phyloP scores from a whole-genome alignment of 2,797 vertebrate species.

The Lutjanus argentimaculatus region DNA sequence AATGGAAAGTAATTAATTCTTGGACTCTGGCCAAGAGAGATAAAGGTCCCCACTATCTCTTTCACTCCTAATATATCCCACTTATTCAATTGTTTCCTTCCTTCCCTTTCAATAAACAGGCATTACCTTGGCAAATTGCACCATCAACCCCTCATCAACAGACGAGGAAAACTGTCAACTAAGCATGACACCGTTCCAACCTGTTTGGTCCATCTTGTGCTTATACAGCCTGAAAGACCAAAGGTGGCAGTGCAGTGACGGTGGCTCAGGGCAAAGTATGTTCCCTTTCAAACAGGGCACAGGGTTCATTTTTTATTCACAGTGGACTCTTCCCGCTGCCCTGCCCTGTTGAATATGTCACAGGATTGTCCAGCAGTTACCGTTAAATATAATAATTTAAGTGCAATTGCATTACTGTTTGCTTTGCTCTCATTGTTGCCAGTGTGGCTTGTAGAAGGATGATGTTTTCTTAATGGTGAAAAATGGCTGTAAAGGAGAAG shows the following conservation, averaged over 20 bases:
- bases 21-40: slow-evolving; percentile 52
- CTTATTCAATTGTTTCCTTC: slow-evolving; percentile 63
- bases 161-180: slow-evolving; percentile 52
- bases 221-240: slow-evolving; percentile 53
- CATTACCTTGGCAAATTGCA: slow-evolving; percentile 47
- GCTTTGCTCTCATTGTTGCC: slow-evolving; percentile 8
- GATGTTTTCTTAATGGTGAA: slow-evolving; percentile 15
- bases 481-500: slow-evolving; percentile 5
- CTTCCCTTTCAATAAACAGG: slow-evolving; percentile 58
- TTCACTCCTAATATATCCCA: slow-evolving; percentile 32
- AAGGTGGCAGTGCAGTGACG: slow-evolving; percentile 61
- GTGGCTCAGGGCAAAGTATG: slow-evolving; percentile 62
- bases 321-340: slow-evolving; percentile 5
- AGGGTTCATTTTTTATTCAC: slow-evolving; percentile 30
- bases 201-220: slow-evolving; percentile 26
- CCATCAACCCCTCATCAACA: slow-evolving; percentile 51
- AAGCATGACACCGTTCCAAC: slow-evolving; percentile 55
- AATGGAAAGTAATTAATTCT: slow-evolving; percentile 63
- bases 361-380: slow-evolving; percentile 5
- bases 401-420: slow-evolving; percentile 1
- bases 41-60: slow-evolving; percentile 28
- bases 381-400: slow-evolving; percentile 1
- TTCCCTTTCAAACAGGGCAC: slow-evolving; percentile 30
- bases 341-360: slow-evolving; percentile 15
- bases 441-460: background rate